Evolutionary conservation across 2,888 invertebrate species (phyloP), one percentile per base, ranked within the genome.

Genomic region (Scelioninae gen. 1): DNA sequence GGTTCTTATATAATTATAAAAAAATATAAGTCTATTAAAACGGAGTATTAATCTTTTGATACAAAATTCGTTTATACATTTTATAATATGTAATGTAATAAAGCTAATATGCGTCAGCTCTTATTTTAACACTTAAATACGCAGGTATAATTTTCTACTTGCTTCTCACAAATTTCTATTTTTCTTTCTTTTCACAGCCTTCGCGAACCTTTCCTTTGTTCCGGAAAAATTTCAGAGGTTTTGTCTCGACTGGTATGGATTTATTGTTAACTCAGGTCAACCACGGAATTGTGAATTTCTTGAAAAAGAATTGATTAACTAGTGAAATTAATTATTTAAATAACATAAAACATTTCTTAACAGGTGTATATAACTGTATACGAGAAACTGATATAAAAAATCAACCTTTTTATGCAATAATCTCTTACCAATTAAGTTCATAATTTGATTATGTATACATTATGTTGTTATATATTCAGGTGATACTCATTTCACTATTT

Each of bases 81-180:
- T 23, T 23, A 23, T 23, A 23, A 2, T 23, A 1, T 23, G 23
- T 23, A 23, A 23, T 23, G 23, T 23, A 23, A 23, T 23, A 23
- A 23, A 23, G 23, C 4, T 32, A 45, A 69, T 56, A 56, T 47
- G 56, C 56, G 16, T 34, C 11, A 45, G 53, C 66, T 53, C 40
- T 40, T 53, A 66, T 58, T 58, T 71, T 58, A 58, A 49, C 49
- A 58, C 69, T 71, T 58, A 58, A 71, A 58, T 38, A 58, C 34
- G 47, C 2, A 4, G 58, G 49, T 49, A 58, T 58, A 71, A 58
- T 71, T 58, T 58, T 58, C 58, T 47, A 45, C 58, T 31, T 34
- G 23, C 23, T 8, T 31, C 58, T 58, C 69, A 49, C 38, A 58
- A 71, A 58, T 58, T 69, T 34, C 47, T 58, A 38, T 43, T 40